Evolutionary conservation across 2,797 vertebrate genomes (phyloP), one percentile per base, ranked within the genome.

Genomic region (Pyrrhura leucotis): DNA sequence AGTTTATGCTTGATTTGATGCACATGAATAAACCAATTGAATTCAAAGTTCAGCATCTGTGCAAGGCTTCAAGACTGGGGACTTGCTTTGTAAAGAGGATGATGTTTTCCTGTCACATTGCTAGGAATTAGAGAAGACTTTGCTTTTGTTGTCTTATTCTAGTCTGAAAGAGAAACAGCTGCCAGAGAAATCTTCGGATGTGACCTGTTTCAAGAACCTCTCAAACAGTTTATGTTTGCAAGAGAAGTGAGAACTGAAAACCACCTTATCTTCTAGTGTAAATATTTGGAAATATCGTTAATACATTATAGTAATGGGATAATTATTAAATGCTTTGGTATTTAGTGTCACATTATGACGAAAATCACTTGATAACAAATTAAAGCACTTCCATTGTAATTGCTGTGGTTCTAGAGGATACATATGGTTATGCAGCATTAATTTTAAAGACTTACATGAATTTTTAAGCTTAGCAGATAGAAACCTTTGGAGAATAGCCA

Each of bases 401-500:
- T 96, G 71, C 87, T 89, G 1, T 82, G 71, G 77, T 95, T 95
- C 91, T 95, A 80, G 94, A 95, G 92, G 80, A 77, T 91, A 94
- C 89, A 94, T 93, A 73, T 81, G 61, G 86, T 95, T 95, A 84
- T 89, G 85, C 92, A 92, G 81, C 77, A 91, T 92, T 92, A 92
- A 94, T 95, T 95, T 97, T 97, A 91, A 97, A 95, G 85, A 91
- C 68, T 68, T 95, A 71, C 91, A 88, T 95, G 89, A 93, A 95
- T 96, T 97, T 97, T 96, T 97, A 95, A 97, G 92, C 89, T 97
- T 85, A 96, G 88, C 94, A 95, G 88, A 97, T 92, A 95, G 56
- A 93, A 95, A 87, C 88, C 35, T 5, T 95, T 96, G 93, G 96
- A 95, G 96, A 95, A 95, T 92, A 93, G 95, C 91, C 94, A 95